Conservation (phyloP, 2,888 invertebrate species). For the Ligdia adustata region DNA sequence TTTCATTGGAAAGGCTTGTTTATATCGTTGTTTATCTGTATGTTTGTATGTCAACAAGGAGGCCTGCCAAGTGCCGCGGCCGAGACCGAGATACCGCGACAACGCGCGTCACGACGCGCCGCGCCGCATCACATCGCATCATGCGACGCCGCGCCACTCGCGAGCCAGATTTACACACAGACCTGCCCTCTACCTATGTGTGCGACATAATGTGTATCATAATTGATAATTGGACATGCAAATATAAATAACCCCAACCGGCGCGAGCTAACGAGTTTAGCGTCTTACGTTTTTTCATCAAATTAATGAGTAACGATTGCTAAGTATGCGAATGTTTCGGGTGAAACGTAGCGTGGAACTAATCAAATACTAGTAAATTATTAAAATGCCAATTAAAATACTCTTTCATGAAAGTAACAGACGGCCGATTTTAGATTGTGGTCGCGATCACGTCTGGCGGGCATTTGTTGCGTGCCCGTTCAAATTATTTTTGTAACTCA, state of each 20-base stretch:
- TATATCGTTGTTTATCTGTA: slow-evolving; percentile 30
- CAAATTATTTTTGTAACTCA: slow-evolving; percentile 77
- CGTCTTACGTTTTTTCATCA: not conserved
- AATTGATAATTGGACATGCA: slow-evolving; percentile 17
- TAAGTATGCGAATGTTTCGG: not conserved
- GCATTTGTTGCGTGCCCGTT: slow-evolving; percentile 62
- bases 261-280: slow-evolving; percentile 4
- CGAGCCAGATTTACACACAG: slow-evolving; percentile 31
- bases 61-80: slow-evolving; percentile 48
- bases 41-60: slow-evolving; percentile 32
- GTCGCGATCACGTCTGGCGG: slow-evolving; percentile 35
- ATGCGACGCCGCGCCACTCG: slow-evolving; percentile 10
- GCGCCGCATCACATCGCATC: slow-evolving; percentile 35
- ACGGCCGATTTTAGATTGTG: slow-evolving; percentile 22
- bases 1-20: slow-evolving; percentile 19
- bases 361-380: slow-evolving; percentile 9
- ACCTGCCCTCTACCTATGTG: slow-evolving; percentile 13
- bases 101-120: slow-evolving; percentile 24
- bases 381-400: slow-evolving; percentile 32
- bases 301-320: not conserved
- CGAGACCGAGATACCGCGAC: slow-evolving; percentile 38
- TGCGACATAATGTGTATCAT: slow-evolving; percentile 14
- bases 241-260: slow-evolving; percentile 6
- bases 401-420: slow-evolving; percentile 19
- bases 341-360: slow-evolving; percentile 10